Evolutionary conservation across 1,140 invertebrate genomes (phyloP).

Genomic region (Mercenaria mercenaria): DNA sequence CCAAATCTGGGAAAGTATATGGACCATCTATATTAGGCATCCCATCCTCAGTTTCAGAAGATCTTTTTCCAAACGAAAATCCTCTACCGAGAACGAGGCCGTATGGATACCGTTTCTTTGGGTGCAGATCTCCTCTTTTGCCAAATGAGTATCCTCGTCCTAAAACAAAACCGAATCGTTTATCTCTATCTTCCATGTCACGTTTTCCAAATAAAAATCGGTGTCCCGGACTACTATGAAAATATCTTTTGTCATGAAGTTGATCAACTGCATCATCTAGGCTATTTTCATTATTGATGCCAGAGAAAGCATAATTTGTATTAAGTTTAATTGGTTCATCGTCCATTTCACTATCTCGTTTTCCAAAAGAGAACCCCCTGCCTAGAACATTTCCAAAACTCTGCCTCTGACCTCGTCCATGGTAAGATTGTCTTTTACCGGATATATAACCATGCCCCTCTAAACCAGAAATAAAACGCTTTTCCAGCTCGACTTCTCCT

Average conservation of each 20-base stretch:
- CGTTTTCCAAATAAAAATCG: slow-evolving; percentile 45
- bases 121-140: not conserved
- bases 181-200: not conserved
- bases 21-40: not conserved
- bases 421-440: not conserved
- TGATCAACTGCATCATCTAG: not conserved
- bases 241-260: slow-evolving; percentile 19
- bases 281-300: not conserved
- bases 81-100: slow-evolving; percentile 34
- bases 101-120: not conserved
- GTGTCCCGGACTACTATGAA: slow-evolving; percentile 33
- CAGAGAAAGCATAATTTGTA: not conserved
- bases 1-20: not conserved
- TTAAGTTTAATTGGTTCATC: not conserved
- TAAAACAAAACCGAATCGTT: slow-evolving; percentile 42
- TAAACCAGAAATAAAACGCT: not conserved
- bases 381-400: slow-evolving; percentile 21
- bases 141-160: not conserved
- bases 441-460: not conserved
- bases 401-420: not conserved
- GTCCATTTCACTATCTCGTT: not conserved
- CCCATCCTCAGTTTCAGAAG: not conserved
- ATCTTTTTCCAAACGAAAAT: slow-evolving; percentile 40
- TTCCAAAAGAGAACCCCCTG: slow-evolving; percentile 9
- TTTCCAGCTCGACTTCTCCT: not conserved